Evolutionary conservation across 2,888 invertebrate genomes (phyloP).

Genomic region (Cataglyphis albicans): DNA sequence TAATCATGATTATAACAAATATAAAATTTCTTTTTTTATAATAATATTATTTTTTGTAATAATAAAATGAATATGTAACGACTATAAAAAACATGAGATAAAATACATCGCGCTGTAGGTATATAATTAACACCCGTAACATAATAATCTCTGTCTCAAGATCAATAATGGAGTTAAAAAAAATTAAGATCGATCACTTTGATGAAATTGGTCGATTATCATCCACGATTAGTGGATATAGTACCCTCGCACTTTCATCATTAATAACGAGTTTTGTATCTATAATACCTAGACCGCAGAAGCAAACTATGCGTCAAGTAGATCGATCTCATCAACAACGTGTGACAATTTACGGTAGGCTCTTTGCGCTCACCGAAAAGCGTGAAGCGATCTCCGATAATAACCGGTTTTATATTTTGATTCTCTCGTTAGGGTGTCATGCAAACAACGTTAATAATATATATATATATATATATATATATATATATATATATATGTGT

Average conservation of each 20-base stretch:
- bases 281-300: constrained; percentile 36
- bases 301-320: constrained; percentile 57
- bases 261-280: constrained; percentile 41
- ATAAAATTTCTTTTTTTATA: neutral
- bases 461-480: neutral
- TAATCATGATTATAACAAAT: neutral
- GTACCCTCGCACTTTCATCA: constrained; percentile 28
- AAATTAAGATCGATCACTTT: constrained; percentile 27
- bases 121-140: neutral
- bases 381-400: constrained; percentile 64
- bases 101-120: neutral
- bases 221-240: constrained; percentile 28
- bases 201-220: constrained; percentile 24
- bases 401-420: constrained; percentile 60
- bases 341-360: constrained; percentile 65
- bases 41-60: neutral
- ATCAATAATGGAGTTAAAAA: constrained; percentile 9
- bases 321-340: constrained; percentile 67
- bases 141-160: neutral
- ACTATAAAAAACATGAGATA: constrained; percentile 7
- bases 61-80: neutral
- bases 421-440: constrained; percentile 56
- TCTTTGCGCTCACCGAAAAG: constrained; percentile 57
- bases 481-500: neutral
- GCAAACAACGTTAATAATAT: constrained; percentile 28